phyloP scores from a whole-genome alignment of 1,140 invertebrate species.

The Littorina saxatilis region DNA sequence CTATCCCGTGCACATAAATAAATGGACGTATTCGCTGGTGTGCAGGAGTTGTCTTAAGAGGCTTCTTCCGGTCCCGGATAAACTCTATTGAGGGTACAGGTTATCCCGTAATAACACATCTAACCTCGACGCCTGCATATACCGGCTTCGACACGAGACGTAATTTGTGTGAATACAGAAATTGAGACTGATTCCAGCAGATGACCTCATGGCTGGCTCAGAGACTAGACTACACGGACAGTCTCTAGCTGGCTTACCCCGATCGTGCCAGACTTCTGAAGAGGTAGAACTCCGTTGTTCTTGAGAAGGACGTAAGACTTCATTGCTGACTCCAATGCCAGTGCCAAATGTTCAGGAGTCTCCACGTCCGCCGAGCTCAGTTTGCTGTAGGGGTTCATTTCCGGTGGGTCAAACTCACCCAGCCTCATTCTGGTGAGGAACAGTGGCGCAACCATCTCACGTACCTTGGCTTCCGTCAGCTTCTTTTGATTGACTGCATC shows the following conservation, averaged over 20 bases:
- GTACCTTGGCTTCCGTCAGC: constrained; percentile 52
- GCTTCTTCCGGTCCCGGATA: too few species aligned
- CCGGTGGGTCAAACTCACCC: constrained; percentile 72
- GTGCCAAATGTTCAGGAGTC: constrained; percentile 51
- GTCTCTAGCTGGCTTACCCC: not conserved
- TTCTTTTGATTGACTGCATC: constrained; percentile 61
- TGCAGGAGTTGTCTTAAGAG: too few species aligned
- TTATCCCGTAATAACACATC: too few species aligned
- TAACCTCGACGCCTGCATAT: too few species aligned
- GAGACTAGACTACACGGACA: not conserved
- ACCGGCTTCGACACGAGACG: too few species aligned
- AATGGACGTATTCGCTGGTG: too few species aligned
- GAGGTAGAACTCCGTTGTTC: constrained; percentile 53
- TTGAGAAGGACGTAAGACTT: constrained; percentile 66
- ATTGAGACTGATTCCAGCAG: too few species aligned
- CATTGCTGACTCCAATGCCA: constrained; percentile 54
- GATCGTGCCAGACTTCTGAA: too few species aligned
- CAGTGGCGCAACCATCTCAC: constrained; percentile 66
- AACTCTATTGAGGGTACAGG: too few species aligned
- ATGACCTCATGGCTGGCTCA: too few species aligned
- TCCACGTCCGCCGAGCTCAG: constrained; percentile 53
- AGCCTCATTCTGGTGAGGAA: constrained; percentile 72
- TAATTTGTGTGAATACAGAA: too few species aligned
- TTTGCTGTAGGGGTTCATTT: constrained; percentile 60
- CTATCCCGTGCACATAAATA: too few species aligned